Base-by-base conservation (phyloP, 2,888 invertebrate species). In the Apoda limacodes region DNA sequence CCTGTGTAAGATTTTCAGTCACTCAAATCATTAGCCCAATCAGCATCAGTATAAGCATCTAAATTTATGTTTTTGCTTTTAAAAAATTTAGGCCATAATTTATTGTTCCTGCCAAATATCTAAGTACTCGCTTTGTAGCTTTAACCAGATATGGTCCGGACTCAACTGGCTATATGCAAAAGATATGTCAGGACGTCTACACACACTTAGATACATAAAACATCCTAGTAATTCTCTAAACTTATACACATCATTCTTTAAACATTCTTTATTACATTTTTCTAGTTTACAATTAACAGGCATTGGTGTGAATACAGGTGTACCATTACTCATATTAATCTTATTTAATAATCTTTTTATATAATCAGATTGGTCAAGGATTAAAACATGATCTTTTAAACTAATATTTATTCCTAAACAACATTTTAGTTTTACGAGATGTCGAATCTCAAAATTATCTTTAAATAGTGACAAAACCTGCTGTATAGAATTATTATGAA, bases 91-190 rank as follows among this genome's bases (percentile, higher is more conserved):
- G n/a, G 9, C 22, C 11, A 20, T 28, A 28, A 13, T 33, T 9
- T 10, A 24, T 12, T 17, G 32, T 33, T 2, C 32, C 32, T 9
- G 19, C 5, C 13, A 32, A 23, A 22, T 32, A 32, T 2, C 32
- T 9, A 1, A 32, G 19, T 3, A 32, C 9, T 11, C 32, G 15
- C 17, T 31, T 31, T 2, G 26, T 26, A 5, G 31, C 31, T 10
- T 4, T 14, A 25, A 25, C 9, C 13, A 13, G 9, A 2, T 25
- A 13, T 9, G 19, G 9, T n/a, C 24, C n/a, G 24, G 25, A 20
- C 20, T 25, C 3, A 30, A n/a, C 20, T 30, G 24, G 15, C 30
- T 30, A 20, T 25, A 30, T 2, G 25, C 30, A 20, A n/a, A 30
- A 2, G 30, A 2, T 9, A 25, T 30, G 9, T 30, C 30, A 7